Evolutionary conservation across 2,113 vertebrate species (phyloP).

Genomic region (Paradisaea rubra): DNA sequence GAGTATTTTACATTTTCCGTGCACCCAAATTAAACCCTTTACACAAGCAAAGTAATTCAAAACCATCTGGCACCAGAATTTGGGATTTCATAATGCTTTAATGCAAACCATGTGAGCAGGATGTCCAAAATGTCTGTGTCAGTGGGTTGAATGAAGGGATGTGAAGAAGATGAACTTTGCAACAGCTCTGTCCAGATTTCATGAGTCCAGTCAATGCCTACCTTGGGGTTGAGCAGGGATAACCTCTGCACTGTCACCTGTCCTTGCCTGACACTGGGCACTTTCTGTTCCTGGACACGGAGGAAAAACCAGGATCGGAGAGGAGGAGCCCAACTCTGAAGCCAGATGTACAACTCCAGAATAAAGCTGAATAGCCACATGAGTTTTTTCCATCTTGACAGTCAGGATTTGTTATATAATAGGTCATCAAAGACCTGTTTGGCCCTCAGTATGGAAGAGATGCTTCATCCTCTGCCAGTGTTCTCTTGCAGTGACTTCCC

Average conservation of each 20-base stretch:
- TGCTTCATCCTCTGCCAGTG: background rate
- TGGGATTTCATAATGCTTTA: constrained; percentile 45
- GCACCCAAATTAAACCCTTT: constrained; percentile 31
- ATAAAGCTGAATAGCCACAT: background rate
- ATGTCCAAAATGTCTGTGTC: background rate
- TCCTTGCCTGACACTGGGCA: background rate
- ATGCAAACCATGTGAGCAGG: constrained; percentile 39
- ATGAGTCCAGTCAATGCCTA: background rate
- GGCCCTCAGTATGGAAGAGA: background rate
- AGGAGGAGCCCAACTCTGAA: background rate
- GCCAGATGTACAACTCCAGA: background rate
- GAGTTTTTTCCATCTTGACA: background rate
- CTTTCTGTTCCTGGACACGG: background rate
- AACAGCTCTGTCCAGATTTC: background rate
- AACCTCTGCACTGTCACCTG: background rate
- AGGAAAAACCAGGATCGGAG: background rate
- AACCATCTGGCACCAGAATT: constrained; percentile 38
- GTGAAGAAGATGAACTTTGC: background rate
- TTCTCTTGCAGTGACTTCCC: background rate
- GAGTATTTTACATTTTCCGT: constrained; percentile 35
- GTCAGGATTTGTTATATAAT: background rate
- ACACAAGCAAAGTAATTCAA: constrained; percentile 28
- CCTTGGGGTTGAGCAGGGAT: background rate
- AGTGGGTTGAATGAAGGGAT: background rate
- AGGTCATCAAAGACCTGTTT: background rate